These are phyloP conservation scores for Dendrolimus pini DNA, from an alignment of 2,888 invertebrate genomes.

Conservation along the genomic window DNA sequence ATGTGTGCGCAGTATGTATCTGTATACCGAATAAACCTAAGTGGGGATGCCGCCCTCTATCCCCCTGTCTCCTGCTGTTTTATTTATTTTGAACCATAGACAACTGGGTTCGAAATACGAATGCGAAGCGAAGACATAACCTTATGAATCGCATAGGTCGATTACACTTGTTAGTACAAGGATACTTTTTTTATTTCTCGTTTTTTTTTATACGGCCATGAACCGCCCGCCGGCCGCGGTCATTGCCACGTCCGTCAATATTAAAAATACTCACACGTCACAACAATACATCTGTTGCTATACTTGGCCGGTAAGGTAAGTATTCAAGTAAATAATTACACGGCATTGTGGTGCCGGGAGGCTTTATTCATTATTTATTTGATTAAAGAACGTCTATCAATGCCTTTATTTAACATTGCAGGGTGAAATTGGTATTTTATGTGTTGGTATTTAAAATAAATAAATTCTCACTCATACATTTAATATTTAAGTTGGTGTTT, in stretches of 20 bases:
- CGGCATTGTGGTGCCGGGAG: neutral
- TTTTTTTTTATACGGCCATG: constrained; percentile 65
- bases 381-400: neutral
- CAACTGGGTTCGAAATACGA: constrained; percentile 52
- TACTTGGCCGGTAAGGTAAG: constrained; percentile 13
- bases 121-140: constrained; percentile 13
- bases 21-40: constrained; percentile 21
- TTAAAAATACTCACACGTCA: constrained; percentile 62
- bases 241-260: constrained; percentile 67
- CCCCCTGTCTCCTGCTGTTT: constrained; percentile 27
- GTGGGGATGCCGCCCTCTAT: constrained; percentile 32
- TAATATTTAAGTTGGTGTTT: too few species aligned
- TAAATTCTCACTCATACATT: too few species aligned
- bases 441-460: too few species aligned
- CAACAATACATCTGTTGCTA: constrained; percentile 34
- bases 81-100: constrained; percentile 40
- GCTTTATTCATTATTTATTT: neutral
- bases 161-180: constrained; percentile 13
- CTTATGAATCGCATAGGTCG: constrained; percentile 19
- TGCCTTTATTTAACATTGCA: neutral
- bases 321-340: neutral
- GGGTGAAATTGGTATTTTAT: too few species aligned
- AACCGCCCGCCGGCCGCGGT: constrained; percentile 60
- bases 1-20: constrained; percentile 40
- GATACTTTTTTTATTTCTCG: constrained; percentile 32